A percentile compares a stretch with the other conserved stretches of the same genome.
Evolutionary conservation across 1,140 invertebrate genomes (phyloP).

Genomic region (Lepidurus apus): DNA sequence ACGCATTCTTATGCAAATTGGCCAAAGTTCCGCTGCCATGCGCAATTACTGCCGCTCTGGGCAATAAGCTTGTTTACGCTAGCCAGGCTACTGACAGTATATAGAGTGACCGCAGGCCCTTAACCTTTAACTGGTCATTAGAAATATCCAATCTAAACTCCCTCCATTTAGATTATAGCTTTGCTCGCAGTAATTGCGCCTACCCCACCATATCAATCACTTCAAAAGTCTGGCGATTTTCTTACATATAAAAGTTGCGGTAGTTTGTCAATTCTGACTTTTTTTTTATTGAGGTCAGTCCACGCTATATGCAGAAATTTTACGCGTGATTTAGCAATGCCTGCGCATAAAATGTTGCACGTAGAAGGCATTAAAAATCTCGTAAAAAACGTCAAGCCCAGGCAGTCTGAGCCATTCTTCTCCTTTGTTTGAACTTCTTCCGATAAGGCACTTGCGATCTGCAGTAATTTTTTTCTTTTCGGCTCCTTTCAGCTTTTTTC

Average conservation of each 20-base stretch:
- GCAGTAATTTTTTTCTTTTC: background rate
- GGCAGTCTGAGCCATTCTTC: constrained; percentile 11
- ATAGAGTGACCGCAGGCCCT: too few relatives aligned
- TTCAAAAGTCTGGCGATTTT: too few relatives aligned
- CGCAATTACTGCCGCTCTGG: background rate
- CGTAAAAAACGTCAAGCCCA: constrained; percentile 8
- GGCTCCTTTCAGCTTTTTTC: background rate
- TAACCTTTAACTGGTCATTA: too few relatives aligned
- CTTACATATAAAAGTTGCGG: too few relatives aligned
- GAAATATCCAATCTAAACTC: too few relatives aligned
- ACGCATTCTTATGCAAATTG: background rate
- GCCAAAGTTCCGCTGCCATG: background rate
- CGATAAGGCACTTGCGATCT: constrained; percentile 14
- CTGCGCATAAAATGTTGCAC: background rate
- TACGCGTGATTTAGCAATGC: background rate
- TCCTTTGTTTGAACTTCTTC: constrained; percentile 8
- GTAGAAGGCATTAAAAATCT: background rate
- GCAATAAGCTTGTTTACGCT: too few relatives aligned
- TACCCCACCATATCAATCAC: too few relatives aligned
- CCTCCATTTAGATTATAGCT: too few relatives aligned
- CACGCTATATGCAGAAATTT: background rate
- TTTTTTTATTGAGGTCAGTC: background rate
- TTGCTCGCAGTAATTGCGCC: too few relatives aligned
- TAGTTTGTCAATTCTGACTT: too few relatives aligned
- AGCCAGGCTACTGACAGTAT: too few relatives aligned